phyloP scores from a whole-genome alignment of 1,140 invertebrate genomes.

The Pygmarrhopalites habei region DNA sequence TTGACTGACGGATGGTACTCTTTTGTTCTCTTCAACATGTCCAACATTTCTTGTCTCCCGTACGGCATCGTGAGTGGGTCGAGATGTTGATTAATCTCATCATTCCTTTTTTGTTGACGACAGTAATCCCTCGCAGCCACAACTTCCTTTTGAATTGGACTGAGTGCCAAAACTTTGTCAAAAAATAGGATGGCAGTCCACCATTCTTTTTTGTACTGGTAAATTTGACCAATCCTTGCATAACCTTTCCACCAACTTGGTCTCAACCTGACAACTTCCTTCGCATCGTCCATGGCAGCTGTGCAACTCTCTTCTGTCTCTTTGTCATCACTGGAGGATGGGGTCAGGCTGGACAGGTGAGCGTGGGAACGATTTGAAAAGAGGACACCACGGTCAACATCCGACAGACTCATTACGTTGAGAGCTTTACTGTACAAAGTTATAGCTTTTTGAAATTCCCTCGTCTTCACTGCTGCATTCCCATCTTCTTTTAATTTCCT shows the following conservation, averaged over 20 bases:
- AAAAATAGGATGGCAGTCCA: background rate
- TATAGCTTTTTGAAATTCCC: constrained; percentile 12
- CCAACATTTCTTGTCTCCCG: background rate
- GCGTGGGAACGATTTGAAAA: constrained; percentile 27
- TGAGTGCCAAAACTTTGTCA: background rate
- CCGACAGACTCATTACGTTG: background rate
- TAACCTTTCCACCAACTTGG: constrained; percentile 21
- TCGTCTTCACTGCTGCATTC: constrained; percentile 6
- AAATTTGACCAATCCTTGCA: constrained; percentile 2
- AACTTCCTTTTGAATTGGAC: background rate
- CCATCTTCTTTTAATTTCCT: constrained; percentile 15
- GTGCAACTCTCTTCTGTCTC: constrained; percentile 1
- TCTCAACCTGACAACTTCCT: background rate
- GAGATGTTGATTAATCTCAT: constrained; percentile 12
- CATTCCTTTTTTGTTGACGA: background rate
- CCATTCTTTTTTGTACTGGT: constrained; percentile 17
- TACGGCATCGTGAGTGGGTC: background rate
- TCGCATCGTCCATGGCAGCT: constrained; percentile 14
- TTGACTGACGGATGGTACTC: background rate
- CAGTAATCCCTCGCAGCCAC: background rate
- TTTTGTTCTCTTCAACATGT: background rate
- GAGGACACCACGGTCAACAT: constrained; percentile 10
- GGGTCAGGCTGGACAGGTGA: background rate
- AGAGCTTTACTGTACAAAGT: constrained; percentile 19
- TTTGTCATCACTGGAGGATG: too few relatives aligned